Evolutionary conservation across 2,888 invertebrate species (phyloP), one percentile per base, ranked within the genome.

Genomic region (Tinea pellionella): DNA sequence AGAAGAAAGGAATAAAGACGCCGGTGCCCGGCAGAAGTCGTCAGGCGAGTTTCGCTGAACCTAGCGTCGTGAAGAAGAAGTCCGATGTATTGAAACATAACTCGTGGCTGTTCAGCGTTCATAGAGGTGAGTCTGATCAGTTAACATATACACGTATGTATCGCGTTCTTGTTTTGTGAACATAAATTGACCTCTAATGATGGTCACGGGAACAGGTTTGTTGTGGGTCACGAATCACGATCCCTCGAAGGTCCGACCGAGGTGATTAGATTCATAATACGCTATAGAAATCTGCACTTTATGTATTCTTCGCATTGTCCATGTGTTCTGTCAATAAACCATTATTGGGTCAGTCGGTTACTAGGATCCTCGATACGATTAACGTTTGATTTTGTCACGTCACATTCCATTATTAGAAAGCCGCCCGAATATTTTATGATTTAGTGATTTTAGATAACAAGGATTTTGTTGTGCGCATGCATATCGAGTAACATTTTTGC

Each of bases 11-110:
- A 61, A 13, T 30, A 0, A 85, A 86, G 62, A 71, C 78, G 9
- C 79, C 84, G 7, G 63, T 77, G 15, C 64, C 66, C 15, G 71
- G 73, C 0, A 77, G 87, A 61, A 87, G 86, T 61, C 69, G 87
- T 47, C 86, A 87, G 66, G 71, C 85, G 0, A 87, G 87, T 60
- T 74, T 86, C 4, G 83, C 80, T 19, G 87, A 85, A 41, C 72
- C 77, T 15, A 80, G 78, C 37, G 63, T 81, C 12, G 64, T 68
- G 0, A 84, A 82, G 66, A 85, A 86, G 69, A 47, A 24, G 4
- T 68, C 77, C 1, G 84, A 86, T 30, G 67, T 77, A 0, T 67
- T 68, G 30, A 85, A 80, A 60, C 77, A 77, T 47, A 85, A 80
- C 60, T 82, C 83, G 51, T 87, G 87, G 87, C 75, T 83, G 60